Conservation (phyloP, 2,797 vertebrate genomes). For the Muscicapa comitata region DNA sequence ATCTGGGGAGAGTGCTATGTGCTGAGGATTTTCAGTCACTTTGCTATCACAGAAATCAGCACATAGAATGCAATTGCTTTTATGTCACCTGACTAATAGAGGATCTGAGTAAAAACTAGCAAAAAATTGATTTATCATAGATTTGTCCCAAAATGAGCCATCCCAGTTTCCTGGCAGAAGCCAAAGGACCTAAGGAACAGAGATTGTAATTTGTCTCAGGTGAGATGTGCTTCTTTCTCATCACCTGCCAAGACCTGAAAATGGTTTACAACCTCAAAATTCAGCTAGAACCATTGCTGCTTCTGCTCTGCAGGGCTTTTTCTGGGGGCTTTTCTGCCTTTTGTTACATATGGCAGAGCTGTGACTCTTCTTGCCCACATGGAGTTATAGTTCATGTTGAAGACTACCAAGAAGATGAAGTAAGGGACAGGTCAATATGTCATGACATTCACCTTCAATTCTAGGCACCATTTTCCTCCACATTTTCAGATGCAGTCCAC, state of each 20-base stretch:
- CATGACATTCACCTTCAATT: not conserved
- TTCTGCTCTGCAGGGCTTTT: not conserved
- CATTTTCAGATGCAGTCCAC: fast-evolving
- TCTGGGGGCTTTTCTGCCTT: fast-evolving
- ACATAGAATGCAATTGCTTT: not conserved
- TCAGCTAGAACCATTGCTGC: not conserved
- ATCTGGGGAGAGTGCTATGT: not conserved
- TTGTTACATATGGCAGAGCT: not conserved
- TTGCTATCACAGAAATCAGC: not conserved
- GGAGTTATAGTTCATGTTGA: not conserved
- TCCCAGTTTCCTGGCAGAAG: not conserved
- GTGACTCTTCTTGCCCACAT: not conserved
- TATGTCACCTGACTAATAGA: not conserved
- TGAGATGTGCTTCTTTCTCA: not conserved
- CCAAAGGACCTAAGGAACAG: not conserved
- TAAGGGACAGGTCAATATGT: not conserved
- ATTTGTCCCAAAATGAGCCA: not conserved
- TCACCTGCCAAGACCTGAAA: not conserved
- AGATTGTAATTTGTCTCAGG: not conserved
- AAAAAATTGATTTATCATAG: not conserved
- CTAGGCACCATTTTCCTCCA: not conserved
- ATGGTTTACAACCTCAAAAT: not conserved
- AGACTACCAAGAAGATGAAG: not conserved
- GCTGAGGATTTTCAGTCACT: not conserved
- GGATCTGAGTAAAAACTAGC: not conserved